Evolutionary conservation across 2,888 invertebrate species (phyloP).

Genomic region (Liposcelis brunnea): DNA sequence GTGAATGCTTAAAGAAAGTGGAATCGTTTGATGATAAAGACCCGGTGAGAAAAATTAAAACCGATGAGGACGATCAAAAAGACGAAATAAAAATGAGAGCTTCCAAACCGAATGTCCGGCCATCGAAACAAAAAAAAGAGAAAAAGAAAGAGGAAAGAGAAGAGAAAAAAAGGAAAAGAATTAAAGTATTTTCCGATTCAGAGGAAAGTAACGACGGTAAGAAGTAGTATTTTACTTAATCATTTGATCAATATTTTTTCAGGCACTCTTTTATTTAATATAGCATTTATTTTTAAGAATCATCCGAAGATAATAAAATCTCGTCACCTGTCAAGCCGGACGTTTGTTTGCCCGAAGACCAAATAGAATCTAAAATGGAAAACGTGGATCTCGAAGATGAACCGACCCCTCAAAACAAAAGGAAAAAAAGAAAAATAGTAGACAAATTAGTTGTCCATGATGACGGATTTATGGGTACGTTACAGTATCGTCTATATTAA

Average conservation of each 20-base stretch:
- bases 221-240: background rate
- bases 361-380: constrained; percentile 4
- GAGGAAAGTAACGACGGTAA: constrained; percentile 11
- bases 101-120: too few relatives aligned
- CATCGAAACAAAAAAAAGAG: too few relatives aligned
- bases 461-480: constrained; percentile 22
- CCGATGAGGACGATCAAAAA: too few relatives aligned
- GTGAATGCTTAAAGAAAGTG: constrained; percentile 10
- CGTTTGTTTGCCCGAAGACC: background rate
- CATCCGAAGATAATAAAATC: background rate
- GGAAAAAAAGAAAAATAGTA: constrained; percentile 23
- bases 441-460: constrained; percentile 24
- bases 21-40: too few relatives aligned
- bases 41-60: too few relatives aligned
- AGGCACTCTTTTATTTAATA: too few relatives aligned
- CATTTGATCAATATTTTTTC: background rate
- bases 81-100: constrained; percentile 9
- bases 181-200: constrained; percentile 13
- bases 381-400: constrained; percentile 18
- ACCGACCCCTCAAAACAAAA: constrained; percentile 21
- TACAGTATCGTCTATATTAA: background rate
- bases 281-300: too few relatives aligned
- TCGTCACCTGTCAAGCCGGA: background rate
- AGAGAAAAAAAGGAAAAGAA: constrained; percentile 14
- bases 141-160: constrained; percentile 11